phyloP scores from a whole-genome alignment of 2,888 invertebrate species.

The Chorisops tibialis region DNA sequence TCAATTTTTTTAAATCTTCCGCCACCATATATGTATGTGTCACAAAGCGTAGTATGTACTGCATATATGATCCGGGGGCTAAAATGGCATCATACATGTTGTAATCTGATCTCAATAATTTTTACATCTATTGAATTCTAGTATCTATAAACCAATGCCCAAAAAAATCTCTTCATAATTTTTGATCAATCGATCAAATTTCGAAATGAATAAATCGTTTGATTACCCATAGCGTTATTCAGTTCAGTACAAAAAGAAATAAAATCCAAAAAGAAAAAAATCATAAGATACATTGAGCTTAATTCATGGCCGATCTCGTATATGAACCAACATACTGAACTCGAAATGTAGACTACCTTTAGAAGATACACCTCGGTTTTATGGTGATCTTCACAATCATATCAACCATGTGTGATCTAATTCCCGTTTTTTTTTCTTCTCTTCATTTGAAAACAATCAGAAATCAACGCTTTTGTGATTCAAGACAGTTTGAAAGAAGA shows the following conservation, averaged over 20 bases:
- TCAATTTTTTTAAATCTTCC: too few species aligned
- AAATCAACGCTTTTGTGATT: neutral
- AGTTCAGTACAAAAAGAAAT: neutral
- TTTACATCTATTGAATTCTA: neutral
- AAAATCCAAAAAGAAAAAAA: neutral
- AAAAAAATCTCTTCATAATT: neutral
- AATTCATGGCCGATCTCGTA: neutral
- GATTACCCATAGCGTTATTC: conserved; percentile 9
- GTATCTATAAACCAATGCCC: too few species aligned
- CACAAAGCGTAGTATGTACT: too few species aligned
- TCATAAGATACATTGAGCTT: too few species aligned
- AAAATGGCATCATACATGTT: conserved; percentile 12
- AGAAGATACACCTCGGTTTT: neutral
- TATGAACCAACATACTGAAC: conserved; percentile 1
- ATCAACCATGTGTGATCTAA: neutral
- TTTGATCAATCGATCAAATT: conserved; percentile 8
- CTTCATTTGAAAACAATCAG: neutral
- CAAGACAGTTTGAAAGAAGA: neutral
- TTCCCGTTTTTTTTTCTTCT: neutral
- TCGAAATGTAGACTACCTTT: conserved; percentile 3
- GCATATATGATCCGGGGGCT: too few species aligned
- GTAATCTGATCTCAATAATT: conserved; percentile 15
- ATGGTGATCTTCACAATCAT: neutral
- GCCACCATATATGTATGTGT: too few species aligned
- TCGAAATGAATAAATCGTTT: neutral